These are phyloP conservation scores for Tragelaphus strepsiceros DNA, from an alignment of 2,113 vertebrate species.

Conservation along the genomic window DNA sequence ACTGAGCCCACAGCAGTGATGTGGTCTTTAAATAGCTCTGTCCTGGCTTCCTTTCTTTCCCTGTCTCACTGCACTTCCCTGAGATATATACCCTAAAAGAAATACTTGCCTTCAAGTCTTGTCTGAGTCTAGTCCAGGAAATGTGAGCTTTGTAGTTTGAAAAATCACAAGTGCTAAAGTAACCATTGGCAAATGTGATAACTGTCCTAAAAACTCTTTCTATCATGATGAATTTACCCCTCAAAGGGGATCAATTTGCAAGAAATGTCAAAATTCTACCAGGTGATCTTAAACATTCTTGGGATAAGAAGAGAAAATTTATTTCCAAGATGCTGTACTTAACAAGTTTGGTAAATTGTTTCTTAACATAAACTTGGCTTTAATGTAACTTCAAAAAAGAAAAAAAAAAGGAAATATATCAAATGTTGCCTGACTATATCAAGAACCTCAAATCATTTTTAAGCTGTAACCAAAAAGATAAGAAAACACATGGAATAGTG, in stretches of 20 bases:
- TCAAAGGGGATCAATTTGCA: background rate
- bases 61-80: background rate
- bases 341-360: background rate
- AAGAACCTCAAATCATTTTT: background rate
- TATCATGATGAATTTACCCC: background rate
- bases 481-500: background rate
- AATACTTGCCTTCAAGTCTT: background rate
- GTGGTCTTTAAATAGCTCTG: background rate
- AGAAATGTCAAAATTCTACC: background rate
- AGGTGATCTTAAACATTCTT: conserved; percentile 1
- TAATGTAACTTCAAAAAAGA: background rate
- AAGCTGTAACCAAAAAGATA: background rate
- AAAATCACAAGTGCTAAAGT: background rate
- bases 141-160: background rate
- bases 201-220: background rate
- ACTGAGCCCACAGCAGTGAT: background rate
- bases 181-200: background rate
- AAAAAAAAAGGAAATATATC: background rate
- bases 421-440: background rate
- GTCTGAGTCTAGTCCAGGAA: background rate
- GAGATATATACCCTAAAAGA: background rate
- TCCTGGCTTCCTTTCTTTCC: background rate
- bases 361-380: background rate
- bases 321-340: background rate
- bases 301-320: background rate